Conservation (phyloP, 2,888 invertebrate genomes). For the Bhutanitis thaidina region DNA sequence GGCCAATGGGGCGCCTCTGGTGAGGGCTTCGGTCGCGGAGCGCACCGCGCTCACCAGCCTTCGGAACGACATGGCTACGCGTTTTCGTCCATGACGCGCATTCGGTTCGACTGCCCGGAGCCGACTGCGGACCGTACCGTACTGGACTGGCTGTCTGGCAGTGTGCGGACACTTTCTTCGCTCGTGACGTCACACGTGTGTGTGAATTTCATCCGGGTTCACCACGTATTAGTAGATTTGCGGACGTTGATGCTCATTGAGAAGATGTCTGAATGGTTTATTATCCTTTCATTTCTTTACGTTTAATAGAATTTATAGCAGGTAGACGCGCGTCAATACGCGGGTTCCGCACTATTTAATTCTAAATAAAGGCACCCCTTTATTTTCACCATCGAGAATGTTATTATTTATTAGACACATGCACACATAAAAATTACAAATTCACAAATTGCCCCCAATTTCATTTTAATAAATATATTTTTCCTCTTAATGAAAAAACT, state of each 20-base stretch:
- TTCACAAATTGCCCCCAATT: too few relatives aligned
- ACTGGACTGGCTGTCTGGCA: slow-evolving; percentile 8
- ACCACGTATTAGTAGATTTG: slow-evolving; percentile 32
- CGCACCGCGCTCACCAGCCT: slow-evolving; percentile 63
- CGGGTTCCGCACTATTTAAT: too few relatives aligned
- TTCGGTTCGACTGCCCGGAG: slow-evolving; percentile 40
- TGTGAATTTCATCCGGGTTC: slow-evolving; percentile 46
- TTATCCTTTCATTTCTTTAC: too few relatives aligned
- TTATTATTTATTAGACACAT: too few relatives aligned
- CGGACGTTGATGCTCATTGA: background rate
- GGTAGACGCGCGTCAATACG: too few relatives aligned
- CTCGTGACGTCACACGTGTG: slow-evolving; percentile 39
- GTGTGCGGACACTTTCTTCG: slow-evolving; percentile 38
- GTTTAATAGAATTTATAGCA: too few relatives aligned
- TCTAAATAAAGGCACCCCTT: too few relatives aligned
- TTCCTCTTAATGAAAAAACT: too few relatives aligned
- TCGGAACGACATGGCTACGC: slow-evolving; percentile 53
- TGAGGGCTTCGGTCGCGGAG: slow-evolving; percentile 59
- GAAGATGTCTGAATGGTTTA: too few relatives aligned
- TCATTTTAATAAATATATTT: too few relatives aligned
- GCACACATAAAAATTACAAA: too few relatives aligned
- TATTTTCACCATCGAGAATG: too few relatives aligned
- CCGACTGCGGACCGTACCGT: slow-evolving; percentile 37
- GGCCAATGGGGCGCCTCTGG: slow-evolving; percentile 61
- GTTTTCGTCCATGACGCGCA: slow-evolving; percentile 33